phyloP scores from a whole-genome alignment of 2,113 vertebrate species.

The Illadopsis cleaveri region DNA sequence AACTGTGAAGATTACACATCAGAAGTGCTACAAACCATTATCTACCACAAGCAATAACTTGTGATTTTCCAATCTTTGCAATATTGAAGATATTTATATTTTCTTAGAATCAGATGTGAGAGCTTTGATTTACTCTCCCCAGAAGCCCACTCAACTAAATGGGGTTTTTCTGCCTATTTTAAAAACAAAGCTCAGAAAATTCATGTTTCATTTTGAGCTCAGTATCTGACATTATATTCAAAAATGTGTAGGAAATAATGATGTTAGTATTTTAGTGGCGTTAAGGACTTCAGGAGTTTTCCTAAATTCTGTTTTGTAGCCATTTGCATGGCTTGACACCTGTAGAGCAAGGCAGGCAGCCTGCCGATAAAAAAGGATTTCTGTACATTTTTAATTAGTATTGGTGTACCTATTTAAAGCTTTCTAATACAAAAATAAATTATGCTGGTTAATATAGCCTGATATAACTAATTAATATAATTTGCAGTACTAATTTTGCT shows the following conservation, averaged over 20 bases:
- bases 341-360: not conserved
- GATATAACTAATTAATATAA: constrained; percentile 16
- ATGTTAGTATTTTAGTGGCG: not conserved
- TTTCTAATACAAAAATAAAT: constrained; percentile 26
- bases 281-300: not conserved
- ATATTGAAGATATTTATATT: not conserved
- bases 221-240: not conserved
- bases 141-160: constrained; percentile 3
- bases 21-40: not conserved
- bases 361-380: not conserved
- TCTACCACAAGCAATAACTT: not conserved
- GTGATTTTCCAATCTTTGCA: not conserved
- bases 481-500: constrained; percentile 35
- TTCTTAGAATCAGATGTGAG: not conserved
- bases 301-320: not conserved
- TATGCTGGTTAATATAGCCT: constrained; percentile 19
- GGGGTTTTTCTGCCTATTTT: not conserved
- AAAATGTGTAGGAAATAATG: constrained; percentile 21
- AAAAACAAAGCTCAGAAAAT: not conserved
- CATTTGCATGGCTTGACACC: not conserved
- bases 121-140: not conserved
- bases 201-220: not conserved
- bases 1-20: not conserved
- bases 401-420: not conserved
- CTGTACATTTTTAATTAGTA: not conserved